Evolutionary conservation across 2,888 invertebrate genomes (phyloP).

Genomic region (Kuschelorhynchus macadamiae): DNA sequence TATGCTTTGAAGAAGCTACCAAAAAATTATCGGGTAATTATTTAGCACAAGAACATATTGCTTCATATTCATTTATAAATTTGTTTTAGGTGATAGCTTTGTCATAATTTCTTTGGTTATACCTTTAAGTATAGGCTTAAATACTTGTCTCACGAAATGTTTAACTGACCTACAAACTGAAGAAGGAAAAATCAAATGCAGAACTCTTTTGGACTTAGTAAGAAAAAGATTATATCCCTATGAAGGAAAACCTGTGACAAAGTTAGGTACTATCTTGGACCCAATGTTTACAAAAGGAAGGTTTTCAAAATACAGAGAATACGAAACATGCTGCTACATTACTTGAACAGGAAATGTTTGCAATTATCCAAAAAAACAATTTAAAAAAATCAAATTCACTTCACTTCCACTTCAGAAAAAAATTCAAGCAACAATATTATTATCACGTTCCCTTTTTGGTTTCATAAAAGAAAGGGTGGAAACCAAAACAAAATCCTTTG

Average conservation of each 20-base stretch:
- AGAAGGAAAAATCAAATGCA: conserved; percentile 34
- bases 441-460: conserved; percentile 10
- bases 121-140: no score
- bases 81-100: no score
- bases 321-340: conserved; percentile 14
- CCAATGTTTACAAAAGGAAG: conserved; percentile 41
- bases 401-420: no score
- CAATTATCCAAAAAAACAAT: background rate
- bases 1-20: conserved; percentile 18
- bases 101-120: no score
- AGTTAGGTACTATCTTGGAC: no score
- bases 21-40: no score
- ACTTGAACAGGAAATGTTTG: conserved; percentile 11
- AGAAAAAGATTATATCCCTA: conserved; percentile 32
- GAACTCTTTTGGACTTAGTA: conserved; percentile 21
- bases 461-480: conserved; percentile 15
- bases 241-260: no score
- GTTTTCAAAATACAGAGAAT: conserved; percentile 40
- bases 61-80: no score
- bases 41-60: no score
- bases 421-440: no score
- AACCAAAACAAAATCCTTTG: conserved; percentile 15
- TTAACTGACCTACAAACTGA: no score
- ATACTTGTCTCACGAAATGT: no score
- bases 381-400: background rate